A percentile compares a stretch with the other conserved stretches of the same genome.
Evolutionary conservation across 2,888 invertebrate species (phyloP).

Genomic region (Mellilla xanthometata): DNA sequence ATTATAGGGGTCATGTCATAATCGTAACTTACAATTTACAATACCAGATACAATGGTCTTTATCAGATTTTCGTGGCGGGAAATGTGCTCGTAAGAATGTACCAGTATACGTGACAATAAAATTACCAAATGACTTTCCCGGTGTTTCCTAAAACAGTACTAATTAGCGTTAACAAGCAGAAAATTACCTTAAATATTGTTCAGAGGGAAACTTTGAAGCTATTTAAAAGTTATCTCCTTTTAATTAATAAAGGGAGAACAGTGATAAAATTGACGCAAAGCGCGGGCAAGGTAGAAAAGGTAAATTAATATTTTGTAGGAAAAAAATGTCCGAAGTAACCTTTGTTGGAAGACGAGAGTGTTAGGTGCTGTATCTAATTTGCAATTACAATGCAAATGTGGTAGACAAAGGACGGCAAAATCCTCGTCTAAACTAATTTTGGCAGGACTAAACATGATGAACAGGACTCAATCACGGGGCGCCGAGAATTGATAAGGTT

Average conservation of each 20-base stretch:
- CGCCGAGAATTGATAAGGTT: slow-evolving; percentile 8
- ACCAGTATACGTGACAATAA: slow-evolving; percentile 9
- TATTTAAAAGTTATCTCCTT: slow-evolving; percentile 24
- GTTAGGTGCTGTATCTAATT: slow-evolving; percentile 22
- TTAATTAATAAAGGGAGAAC: slow-evolving; percentile 20
- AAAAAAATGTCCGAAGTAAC: slow-evolving; percentile 9
- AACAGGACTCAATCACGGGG: slow-evolving; percentile 17
- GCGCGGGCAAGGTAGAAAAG: slow-evolving; percentile 7
- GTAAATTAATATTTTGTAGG: slow-evolving; percentile 18
- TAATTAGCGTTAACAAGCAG: slow-evolving; percentile 23
- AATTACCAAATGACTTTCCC: not conserved
- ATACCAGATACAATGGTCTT: slow-evolving; percentile 16
- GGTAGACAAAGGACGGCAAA: slow-evolving; percentile 20
- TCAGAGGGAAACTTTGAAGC: slow-evolving; percentile 13
- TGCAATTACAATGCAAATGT: slow-evolving; percentile 29
- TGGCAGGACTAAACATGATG: slow-evolving; percentile 13
- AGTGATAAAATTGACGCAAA: slow-evolving; percentile 20
- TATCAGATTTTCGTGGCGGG: slow-evolving; percentile 4
- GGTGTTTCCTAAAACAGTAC: slow-evolving; percentile 10
- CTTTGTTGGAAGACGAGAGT: slow-evolving; percentile 15
- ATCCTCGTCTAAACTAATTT: slow-evolving; percentile 22
- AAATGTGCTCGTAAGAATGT: not conserved
- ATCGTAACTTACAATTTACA: slow-evolving; percentile 34
- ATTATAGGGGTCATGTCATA: slow-evolving; percentile 29
- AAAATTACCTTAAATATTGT: slow-evolving; percentile 20